Conservation (phyloP, 2,797 vertebrate species). For the Peromyscus melanophrys region DNA sequence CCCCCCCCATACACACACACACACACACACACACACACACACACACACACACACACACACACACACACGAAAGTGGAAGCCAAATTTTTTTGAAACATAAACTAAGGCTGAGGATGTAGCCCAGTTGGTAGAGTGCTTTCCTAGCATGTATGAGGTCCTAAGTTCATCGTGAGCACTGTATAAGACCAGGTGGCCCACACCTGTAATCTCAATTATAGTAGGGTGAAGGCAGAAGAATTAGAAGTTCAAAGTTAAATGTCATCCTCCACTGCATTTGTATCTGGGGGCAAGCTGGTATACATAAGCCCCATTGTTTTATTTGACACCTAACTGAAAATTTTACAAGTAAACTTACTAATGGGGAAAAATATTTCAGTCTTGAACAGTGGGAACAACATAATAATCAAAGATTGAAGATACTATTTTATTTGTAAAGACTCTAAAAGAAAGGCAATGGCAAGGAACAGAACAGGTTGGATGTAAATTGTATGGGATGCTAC, state of each 20-base stretch:
- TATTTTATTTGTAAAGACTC: neutral
- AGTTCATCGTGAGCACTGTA: too few relatives aligned
- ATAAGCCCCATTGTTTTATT: neutral
- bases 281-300: neutral
- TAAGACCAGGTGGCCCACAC: neutral
- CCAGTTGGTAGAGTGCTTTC: neutral
- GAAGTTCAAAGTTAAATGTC: neutral
- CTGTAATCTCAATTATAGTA: neutral
- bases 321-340: neutral
- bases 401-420: neutral
- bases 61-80: neutral
- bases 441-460: neutral
- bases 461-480: neutral
- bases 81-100: slow-evolving; percentile 38
- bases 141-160: neutral
- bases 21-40: neutral
- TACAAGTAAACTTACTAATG: neutral
- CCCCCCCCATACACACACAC: too few relatives aligned
- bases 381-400: neutral
- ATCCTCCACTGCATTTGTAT: neutral
- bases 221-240: too few relatives aligned
- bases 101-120: neutral
- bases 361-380: slow-evolving; percentile 6
- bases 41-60: neutral
- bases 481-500: neutral